These are phyloP conservation scores for Drosophila tropicalis DNA, from an alignment of 1,140 invertebrate genomes.

Conservation along the genomic window DNA sequence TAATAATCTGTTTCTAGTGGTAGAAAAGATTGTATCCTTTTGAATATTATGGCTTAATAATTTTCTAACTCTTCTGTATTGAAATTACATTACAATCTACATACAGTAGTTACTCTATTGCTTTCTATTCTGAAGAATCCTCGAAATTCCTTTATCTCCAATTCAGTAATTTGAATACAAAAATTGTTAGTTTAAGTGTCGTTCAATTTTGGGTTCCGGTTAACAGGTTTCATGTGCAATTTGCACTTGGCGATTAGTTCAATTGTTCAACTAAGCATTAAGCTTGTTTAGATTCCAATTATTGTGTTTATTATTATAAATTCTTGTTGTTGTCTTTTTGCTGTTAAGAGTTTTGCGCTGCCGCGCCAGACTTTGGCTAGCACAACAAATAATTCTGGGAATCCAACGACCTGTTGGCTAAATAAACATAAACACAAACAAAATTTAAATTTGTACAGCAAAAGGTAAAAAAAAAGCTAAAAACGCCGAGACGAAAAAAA, in stretches of 20 bases:
- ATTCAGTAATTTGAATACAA: not conserved
- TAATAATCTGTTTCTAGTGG: too few relatives aligned
- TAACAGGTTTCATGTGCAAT: conserved; percentile 14
- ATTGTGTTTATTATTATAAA: conserved; percentile 32
- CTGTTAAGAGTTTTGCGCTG: conserved; percentile 35
- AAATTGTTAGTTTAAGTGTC: conserved; percentile 6
- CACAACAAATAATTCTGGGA: conserved; percentile 35
- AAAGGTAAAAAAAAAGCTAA: not conserved
- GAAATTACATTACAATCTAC: too few relatives aligned
- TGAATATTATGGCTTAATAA: too few relatives aligned
- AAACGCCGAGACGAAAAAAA: too few relatives aligned
- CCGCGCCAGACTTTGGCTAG: conserved; percentile 25
- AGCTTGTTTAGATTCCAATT: conserved; percentile 50
- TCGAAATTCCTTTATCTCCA: too few relatives aligned
- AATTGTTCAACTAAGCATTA: conserved; percentile 47
- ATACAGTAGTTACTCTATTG: too few relatives aligned
- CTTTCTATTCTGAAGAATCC: not conserved
- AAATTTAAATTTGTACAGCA: conserved; percentile 20
- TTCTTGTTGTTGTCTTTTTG: not conserved
- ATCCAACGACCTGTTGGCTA: conserved; percentile 48
- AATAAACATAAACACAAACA: conserved; percentile 35
- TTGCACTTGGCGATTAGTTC: conserved; percentile 15
- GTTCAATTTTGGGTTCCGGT: not conserved
- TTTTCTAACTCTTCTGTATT: too few relatives aligned
- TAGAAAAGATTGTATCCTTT: too few relatives aligned